A percentile compares a stretch with the other conserved stretches of the same genome.
Conservation (phyloP, 92 coral and sea anemone species). For the Porites lobata region DNA sequence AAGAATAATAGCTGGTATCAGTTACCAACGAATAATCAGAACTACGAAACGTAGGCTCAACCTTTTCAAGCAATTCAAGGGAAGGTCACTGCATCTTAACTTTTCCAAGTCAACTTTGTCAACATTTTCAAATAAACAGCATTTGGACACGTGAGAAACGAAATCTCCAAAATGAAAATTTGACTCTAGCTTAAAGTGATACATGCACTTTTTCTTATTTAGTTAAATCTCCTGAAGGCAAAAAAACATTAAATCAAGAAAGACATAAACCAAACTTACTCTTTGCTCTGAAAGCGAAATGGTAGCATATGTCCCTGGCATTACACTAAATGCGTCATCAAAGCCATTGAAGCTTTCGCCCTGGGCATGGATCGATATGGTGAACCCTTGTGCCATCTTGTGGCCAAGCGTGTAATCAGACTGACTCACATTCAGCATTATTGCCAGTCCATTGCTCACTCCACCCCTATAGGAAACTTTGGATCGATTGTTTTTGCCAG, state of each 20-base stretch:
- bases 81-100: no score
- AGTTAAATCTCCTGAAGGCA: not conserved
- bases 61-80: no score
- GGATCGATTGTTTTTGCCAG: slow-evolving; percentile 25
- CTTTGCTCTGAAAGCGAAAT: slow-evolving; percentile 5
- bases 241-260: not conserved
- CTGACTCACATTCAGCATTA: slow-evolving; percentile 21
- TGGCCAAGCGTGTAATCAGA: slow-evolving; percentile 25
- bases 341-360: slow-evolving; percentile 40
- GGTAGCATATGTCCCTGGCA: slow-evolving; percentile 40
- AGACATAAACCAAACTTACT: not conserved
- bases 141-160: no score
- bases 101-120: no score
- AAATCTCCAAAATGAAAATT: no score
- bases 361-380: slow-evolving; percentile 46
- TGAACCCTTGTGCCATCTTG: slow-evolving; percentile 39
- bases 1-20: no score
- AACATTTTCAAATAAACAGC: no score
- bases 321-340: not conserved
- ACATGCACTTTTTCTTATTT: not conserved
- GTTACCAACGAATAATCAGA: no score
- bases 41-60: no score
- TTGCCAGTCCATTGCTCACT: slow-evolving; percentile 22
- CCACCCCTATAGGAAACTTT: slow-evolving; percentile 15
- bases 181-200: no score